These are phyloP conservation scores for Phalangium opilio DNA, from an alignment of 2,888 invertebrate genomes.

Conservation along the genomic window DNA sequence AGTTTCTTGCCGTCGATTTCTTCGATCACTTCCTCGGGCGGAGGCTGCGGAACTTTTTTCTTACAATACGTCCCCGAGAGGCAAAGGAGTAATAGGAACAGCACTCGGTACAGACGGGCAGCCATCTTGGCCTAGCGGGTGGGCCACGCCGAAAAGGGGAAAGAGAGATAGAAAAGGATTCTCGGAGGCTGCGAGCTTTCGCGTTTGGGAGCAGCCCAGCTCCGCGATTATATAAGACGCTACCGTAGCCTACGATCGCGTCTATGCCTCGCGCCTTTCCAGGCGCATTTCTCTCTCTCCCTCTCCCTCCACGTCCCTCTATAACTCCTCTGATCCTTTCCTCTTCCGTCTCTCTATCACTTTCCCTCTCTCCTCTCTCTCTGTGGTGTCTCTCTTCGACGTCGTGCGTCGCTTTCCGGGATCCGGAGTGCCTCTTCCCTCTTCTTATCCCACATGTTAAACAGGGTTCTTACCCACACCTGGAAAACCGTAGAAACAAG, in stretches of 20 bases:
- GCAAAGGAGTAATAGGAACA: not conserved
- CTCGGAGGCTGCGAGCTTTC: conserved; percentile 2
- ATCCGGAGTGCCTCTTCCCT: too few species aligned
- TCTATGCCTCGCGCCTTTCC: not conserved
- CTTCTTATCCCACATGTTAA: too few species aligned
- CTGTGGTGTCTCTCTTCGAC: too few species aligned
- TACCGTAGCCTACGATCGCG: not conserved
- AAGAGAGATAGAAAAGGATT: conserved; percentile 4
- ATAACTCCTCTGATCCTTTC: not conserved
- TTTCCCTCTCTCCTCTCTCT: conserved; percentile 1
- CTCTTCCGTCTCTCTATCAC: not conserved
- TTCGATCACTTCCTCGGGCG: conserved; percentile 47
- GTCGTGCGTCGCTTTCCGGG: too few species aligned
- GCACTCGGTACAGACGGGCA: conserved; percentile 3
- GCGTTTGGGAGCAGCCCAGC: not conserved
- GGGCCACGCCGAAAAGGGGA: conserved; percentile 2
- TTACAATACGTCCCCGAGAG: conserved; percentile 1
- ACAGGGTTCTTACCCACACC: too few species aligned
- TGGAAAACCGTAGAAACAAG: too few species aligned
- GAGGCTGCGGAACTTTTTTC: conserved; percentile 4
- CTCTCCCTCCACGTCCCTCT: not conserved
- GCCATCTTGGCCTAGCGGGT: conserved; percentile 1
- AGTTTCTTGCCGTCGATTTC: conserved; percentile 84
- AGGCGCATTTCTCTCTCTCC: not conserved
- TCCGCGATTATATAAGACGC: not conserved